Evolutionary conservation across 37 sponge, comb jelly and placozoan species (phyloP).

Genomic region (Amphimedon queenslandica): DNA sequence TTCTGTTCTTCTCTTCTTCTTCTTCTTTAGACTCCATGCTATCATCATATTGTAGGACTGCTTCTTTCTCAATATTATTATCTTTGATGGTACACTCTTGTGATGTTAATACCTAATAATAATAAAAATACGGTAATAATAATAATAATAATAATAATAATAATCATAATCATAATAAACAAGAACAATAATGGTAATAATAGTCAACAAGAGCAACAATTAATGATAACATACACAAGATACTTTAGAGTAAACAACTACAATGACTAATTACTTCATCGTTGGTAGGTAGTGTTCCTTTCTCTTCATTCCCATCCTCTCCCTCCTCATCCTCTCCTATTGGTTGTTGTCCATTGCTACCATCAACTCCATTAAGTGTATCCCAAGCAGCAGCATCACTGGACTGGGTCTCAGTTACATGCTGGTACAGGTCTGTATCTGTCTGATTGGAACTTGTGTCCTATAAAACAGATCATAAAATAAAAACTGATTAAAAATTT

Average conservation of each 20-base stretch:
- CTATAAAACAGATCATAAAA: too few species aligned
- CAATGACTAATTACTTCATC: conserved; percentile 20
- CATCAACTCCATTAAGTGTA: conserved; percentile 2
- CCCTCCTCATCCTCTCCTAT: conserved; percentile 28
- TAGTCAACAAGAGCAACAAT: too few species aligned
- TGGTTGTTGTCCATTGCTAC: background rate
- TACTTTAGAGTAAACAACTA: background rate
- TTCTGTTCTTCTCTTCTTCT: background rate
- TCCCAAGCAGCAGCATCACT: conserved; percentile 40
- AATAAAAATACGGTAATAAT: too few species aligned
- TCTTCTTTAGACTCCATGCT: background rate
- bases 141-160: too few species aligned
- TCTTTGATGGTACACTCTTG: too few species aligned
- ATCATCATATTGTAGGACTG: conserved; percentile 3
- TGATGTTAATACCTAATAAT: background rate
- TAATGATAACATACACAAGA: too few species aligned
- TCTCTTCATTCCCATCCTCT: conserved; percentile 16
- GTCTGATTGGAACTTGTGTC: too few species aligned
- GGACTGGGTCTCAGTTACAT: conserved; percentile 20
- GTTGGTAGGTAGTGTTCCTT: conserved; percentile 1
- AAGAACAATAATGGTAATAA: too few species aligned
- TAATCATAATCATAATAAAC: too few species aligned
- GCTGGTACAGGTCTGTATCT: conserved; percentile 24
- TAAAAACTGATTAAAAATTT: too few species aligned
- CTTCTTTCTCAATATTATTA: background rate